Base-by-base conservation (phyloP, 2,888 invertebrate species). In the Tipula unca region DNA sequence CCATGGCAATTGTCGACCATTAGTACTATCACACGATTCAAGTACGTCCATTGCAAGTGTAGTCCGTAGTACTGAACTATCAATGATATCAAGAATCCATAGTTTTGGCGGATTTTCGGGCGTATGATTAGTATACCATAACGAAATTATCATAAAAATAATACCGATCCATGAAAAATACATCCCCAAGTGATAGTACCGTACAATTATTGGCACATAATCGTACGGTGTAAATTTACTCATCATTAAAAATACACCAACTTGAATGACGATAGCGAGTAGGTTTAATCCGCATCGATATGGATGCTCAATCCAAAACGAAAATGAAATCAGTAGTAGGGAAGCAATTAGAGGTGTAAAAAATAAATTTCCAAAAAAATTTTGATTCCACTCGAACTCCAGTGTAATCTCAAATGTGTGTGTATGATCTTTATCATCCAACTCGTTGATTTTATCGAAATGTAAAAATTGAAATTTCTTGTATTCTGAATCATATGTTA, bases 121-220 rank as follows among this genome's bases (percentile, higher is more conserved):
- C 5, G 90, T 90, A 88, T 89, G 89, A 8, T 88, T 85, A 39
- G 89, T 89, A 84, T 90, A 86, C 90, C 90, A 91, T 86, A 89
- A 88, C 0, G 88, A 87, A 10, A 86, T 86, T 25, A 91, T 88
- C 82, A 90, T 89, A 48, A 90, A 87, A 42, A 89, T 85, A 86
- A 90, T 90, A 17, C 89, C 89, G 35, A 88, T 88, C 14, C 88
- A 88, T 8, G 88, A 87, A 3, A 88, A 82, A 36, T 36, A 32
- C 1, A 85, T 1, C 10, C 82, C 82, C 3, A 82, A 82, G 14
- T 82, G 17, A 39, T 85, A 85, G 29, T 82, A 85, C 29, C 13
- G 29, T 14, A 69, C 84, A 17, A 35, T 83, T 32, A 17, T 83
- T 84, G 90, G 90, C 3, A 90, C 88, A 87, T 90, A 89, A 20